phyloP scores from a whole-genome alignment of 2,888 invertebrate genomes.

The Heliothis peltigera region DNA sequence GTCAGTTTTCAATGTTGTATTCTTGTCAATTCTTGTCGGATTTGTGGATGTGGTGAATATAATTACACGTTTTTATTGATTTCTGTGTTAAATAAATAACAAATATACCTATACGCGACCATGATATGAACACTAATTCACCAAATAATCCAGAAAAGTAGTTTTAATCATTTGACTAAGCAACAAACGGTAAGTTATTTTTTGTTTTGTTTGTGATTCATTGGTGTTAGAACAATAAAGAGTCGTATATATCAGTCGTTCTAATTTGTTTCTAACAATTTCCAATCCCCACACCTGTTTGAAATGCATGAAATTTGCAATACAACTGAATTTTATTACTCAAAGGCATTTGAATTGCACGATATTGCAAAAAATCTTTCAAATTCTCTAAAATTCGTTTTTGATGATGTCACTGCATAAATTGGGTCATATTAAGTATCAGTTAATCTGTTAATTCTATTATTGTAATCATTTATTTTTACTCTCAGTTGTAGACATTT shows the following conservation, averaged over 20 bases:
- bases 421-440: conserved; percentile 52
- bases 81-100: conserved; percentile 29
- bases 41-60: conserved; percentile 28
- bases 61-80: conserved; percentile 33
- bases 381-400: conserved; percentile 1
- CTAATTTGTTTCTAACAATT: conserved; percentile 15
- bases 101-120: conserved; percentile 33
- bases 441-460: background rate
- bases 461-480: background rate
- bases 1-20: background rate
- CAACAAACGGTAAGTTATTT: conserved; percentile 42
- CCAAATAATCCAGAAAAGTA: conserved; percentile 6
- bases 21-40: background rate
- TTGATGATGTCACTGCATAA: conserved; percentile 56
- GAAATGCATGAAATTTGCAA: background rate
- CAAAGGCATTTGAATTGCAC: background rate
- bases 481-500: too few species aligned
- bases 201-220: conserved; percentile 44
- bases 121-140: conserved; percentile 40
- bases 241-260: conserved; percentile 18
- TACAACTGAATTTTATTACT: conserved; percentile 2
- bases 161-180: conserved; percentile 20
- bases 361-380: background rate
- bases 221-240: conserved; percentile 28
- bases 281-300: conserved; percentile 6